Evolutionary conservation across 2,113 vertebrate species (phyloP).

Genomic region (Erythrolamprus reginae): DNA sequence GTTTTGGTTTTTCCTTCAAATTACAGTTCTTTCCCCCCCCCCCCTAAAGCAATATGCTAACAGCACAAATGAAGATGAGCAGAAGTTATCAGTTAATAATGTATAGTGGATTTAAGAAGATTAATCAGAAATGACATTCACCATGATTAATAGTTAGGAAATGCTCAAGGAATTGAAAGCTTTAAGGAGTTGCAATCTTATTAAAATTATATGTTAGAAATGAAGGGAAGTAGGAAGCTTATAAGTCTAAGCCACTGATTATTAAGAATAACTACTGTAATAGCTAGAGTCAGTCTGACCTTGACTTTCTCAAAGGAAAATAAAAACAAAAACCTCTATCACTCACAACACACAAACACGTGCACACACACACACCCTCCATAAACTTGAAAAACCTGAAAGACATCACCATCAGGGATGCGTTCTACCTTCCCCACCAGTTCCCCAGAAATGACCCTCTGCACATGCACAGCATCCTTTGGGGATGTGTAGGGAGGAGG

Average conservation of each 20-base stretch:
- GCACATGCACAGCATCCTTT: too few species aligned
- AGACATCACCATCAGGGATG: background rate
- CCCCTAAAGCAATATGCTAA: slow-evolving; percentile 43
- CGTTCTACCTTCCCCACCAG: too few species aligned
- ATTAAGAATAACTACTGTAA: slow-evolving; percentile 49
- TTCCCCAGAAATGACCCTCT: too few species aligned
- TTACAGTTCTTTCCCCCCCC: slow-evolving; percentile 24
- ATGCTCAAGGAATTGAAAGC: slow-evolving; percentile 36
- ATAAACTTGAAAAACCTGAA: slow-evolving; percentile 7
- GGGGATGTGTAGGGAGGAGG: too few species aligned
- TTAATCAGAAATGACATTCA: slow-evolving; percentile 60
- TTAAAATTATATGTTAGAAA: slow-evolving; percentile 67
- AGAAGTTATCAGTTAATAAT: slow-evolving; percentile 62
- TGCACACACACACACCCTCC: background rate
- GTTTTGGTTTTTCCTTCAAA: slow-evolving; percentile 34
- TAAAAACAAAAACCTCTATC: background rate
- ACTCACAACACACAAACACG: background rate
- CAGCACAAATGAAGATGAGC: background rate
- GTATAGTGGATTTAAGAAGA: slow-evolving; percentile 52
- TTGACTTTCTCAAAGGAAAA: background rate
- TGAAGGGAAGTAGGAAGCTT: slow-evolving; percentile 59
- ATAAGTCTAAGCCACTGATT: slow-evolving; percentile 61
- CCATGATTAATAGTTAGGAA: slow-evolving; percentile 60
- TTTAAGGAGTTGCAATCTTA: slow-evolving; percentile 62
- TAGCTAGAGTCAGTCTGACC: slow-evolving; percentile 46